Conservation (phyloP, 1,140 invertebrate species). For the Zaprionus inermis region DNA sequence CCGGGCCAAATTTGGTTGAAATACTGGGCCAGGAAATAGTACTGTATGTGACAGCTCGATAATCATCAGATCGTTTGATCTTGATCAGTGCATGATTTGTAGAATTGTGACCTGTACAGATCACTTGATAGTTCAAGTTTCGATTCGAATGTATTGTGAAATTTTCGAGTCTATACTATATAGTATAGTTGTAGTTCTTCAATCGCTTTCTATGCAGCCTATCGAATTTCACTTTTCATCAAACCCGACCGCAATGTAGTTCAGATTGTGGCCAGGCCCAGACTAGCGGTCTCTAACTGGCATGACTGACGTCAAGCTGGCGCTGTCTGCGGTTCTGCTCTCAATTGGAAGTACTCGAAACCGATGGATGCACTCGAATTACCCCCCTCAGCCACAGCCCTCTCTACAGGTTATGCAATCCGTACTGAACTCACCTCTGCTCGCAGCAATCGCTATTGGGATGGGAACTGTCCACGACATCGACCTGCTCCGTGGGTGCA, state of each 20-base stretch:
- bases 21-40: slow-evolving; percentile 2
- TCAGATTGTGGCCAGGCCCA: slow-evolving; percentile 56
- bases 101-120: not conserved
- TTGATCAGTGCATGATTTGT: not conserved
- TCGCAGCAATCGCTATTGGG: slow-evolving; percentile 45
- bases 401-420: slow-evolving; percentile 34
- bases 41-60: not conserved
- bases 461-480: slow-evolving; percentile 41
- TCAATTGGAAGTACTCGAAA: not conserved
- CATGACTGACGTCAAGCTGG: slow-evolving; percentile 48
- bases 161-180: slow-evolving; percentile 1
- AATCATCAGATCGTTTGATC: not conserved
- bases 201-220: slow-evolving; percentile 22
- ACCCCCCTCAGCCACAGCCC: slow-evolving; percentile 31
- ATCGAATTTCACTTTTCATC: slow-evolving; percentile 40
- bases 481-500: slow-evolving; percentile 34
- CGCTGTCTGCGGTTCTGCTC: slow-evolving; percentile 18
- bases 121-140: too few species aligned
- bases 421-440: slow-evolving; percentile 60
- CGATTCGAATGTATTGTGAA: slow-evolving; percentile 6
- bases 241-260: slow-evolving; percentile 59
- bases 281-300: slow-evolving; percentile 2
- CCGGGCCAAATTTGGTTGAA: slow-evolving; percentile 37
- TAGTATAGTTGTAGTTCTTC: slow-evolving; percentile 6
- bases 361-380: slow-evolving; percentile 36